Percentiles rank a stretch among this genome's conserved stretches.
phyloP scores from a whole-genome alignment of 2,113 vertebrate species.

The Percopsis transmontana region DNA sequence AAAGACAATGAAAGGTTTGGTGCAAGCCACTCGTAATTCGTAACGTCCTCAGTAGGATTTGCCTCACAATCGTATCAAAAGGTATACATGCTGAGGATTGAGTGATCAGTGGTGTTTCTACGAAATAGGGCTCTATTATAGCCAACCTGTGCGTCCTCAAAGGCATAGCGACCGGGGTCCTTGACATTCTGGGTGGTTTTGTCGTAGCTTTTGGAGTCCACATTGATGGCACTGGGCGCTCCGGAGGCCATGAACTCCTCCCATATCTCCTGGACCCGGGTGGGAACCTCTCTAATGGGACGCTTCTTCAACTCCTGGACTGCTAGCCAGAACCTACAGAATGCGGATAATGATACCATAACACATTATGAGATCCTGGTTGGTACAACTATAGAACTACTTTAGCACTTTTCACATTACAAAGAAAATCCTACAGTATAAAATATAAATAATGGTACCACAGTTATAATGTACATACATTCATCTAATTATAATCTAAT shows the following conservation, averaged over 20 bases:
- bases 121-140: background rate
- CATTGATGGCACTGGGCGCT: conserved; percentile 94
- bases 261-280: conserved; percentile 95
- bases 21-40: too few species aligned
- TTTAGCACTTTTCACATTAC: too few species aligned
- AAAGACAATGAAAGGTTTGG: conserved; percentile 2
- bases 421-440: too few species aligned
- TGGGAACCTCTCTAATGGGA: conserved; percentile 90
- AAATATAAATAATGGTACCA: background rate
- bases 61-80: too few species aligned
- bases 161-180: conserved; percentile 92
- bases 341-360: background rate
- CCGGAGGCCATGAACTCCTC: conserved; percentile 94
- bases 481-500: background rate
- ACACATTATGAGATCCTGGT: background rate
- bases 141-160: conserved; percentile 93
- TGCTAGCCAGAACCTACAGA: conserved; percentile 91
- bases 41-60: too few species aligned
- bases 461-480: background rate
- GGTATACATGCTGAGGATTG: too few species aligned
- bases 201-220: conserved; percentile 97
- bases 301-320: conserved; percentile 96
- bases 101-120: background rate
- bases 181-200: conserved; percentile 97
- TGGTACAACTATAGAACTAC: background rate